phyloP scores from a whole-genome alignment of 2,888 invertebrate genomes.

The Polydrusus tereticollis region DNA sequence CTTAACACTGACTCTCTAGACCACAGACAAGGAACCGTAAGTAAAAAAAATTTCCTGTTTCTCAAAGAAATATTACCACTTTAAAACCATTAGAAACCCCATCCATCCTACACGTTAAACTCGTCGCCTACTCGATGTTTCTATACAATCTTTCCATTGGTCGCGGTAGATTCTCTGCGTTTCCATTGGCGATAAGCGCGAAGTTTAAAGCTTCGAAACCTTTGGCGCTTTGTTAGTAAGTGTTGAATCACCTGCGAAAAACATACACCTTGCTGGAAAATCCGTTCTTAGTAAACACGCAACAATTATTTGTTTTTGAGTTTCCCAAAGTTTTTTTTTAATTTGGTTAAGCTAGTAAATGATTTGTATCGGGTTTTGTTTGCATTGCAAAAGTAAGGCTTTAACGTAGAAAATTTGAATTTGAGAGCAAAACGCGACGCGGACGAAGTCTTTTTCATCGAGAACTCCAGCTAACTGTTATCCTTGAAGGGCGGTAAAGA shows the following conservation, averaged over 20 bases:
- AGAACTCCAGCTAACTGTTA: background rate
- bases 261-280: conserved; percentile 18
- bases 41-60: background rate
- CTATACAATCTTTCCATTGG: conserved; percentile 36
- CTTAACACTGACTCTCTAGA: background rate
- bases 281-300: background rate
- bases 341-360: background rate
- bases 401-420: background rate
- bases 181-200: conserved; percentile 22
- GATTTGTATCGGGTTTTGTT: background rate
- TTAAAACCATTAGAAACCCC: conserved; percentile 20
- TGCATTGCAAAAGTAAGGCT: background rate
- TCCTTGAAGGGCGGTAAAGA: background rate
- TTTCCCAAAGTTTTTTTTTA: background rate
- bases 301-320: conserved; percentile 1
- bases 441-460: background rate
- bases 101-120: conserved; percentile 39
- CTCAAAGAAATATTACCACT: conserved; percentile 11
- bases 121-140: conserved; percentile 41
- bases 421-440: background rate
- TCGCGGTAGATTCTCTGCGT: conserved; percentile 12
- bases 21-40: background rate
- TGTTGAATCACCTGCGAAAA: conserved; percentile 41
- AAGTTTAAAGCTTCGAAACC: conserved; percentile 35
- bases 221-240: conserved; percentile 45